phyloP scores from a whole-genome alignment of 2,888 invertebrate genomes.

The Tipula vernalis region DNA sequence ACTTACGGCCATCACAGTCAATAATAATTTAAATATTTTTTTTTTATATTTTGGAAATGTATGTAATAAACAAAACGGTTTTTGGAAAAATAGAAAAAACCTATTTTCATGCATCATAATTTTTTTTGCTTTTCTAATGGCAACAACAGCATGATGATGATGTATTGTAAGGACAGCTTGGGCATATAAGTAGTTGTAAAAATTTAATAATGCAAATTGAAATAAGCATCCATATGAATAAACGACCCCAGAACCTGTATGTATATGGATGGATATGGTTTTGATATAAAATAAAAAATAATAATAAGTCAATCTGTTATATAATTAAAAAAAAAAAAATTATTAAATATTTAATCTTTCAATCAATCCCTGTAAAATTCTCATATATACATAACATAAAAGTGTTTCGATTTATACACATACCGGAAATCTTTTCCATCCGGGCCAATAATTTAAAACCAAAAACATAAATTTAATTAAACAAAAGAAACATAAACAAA shows the following conservation, averaged over 20 bases:
- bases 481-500: background rate
- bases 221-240: constrained; percentile 21
- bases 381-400: background rate
- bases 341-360: background rate
- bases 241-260: constrained; percentile 22
- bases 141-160: constrained; percentile 13
- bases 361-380: background rate
- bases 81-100: background rate
- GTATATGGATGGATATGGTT: background rate
- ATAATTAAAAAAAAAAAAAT: background rate
- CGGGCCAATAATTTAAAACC: background rate
- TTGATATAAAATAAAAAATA: background rate
- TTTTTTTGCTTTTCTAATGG: background rate
- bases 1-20: constrained; percentile 4
- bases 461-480: background rate
- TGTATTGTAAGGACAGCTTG: constrained; percentile 12
- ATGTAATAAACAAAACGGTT: background rate
- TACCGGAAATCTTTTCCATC: background rate
- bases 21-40: background rate
- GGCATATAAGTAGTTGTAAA: background rate
- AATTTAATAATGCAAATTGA: constrained; percentile 21
- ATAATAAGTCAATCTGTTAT: background rate
- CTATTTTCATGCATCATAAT: background rate
- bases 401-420: background rate
- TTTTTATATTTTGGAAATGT: background rate